Conservation (phyloP, 1,140 invertebrate species). For the Neodiprion pinetum region DNA sequence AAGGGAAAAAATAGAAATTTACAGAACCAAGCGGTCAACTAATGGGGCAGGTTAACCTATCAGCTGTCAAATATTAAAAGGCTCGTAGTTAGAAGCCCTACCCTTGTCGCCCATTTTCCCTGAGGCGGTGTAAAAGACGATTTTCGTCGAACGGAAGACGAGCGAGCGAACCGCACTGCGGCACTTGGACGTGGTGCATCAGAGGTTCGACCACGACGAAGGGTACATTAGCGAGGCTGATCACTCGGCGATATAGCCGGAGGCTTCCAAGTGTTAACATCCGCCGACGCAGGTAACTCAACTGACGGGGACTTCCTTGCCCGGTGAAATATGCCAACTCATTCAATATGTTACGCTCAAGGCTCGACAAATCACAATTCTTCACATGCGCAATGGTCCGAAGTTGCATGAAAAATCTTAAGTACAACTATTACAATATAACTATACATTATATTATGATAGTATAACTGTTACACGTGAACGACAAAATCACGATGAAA, state of each 20-base stretch:
- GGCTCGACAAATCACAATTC: background rate
- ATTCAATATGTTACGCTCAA: background rate
- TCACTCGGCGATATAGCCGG: background rate
- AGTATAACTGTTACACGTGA: too few species aligned
- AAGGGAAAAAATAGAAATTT: background rate
- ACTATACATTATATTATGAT: too few species aligned
- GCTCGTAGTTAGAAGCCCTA: background rate
- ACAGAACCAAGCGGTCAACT: background rate
- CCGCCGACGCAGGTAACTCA: slow-evolving; percentile 5
- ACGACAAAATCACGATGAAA: too few species aligned
- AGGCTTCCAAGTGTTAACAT: slow-evolving; percentile 13
- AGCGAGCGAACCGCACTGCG: too few species aligned
- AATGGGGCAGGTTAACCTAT: slow-evolving; percentile 6
- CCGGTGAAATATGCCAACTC: background rate
- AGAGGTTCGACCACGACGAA: background rate
- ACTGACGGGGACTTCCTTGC: slow-evolving; percentile 11
- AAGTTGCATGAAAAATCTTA: too few species aligned
- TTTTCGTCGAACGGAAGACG: background rate
- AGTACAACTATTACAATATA: too few species aligned
- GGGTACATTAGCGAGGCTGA: slow-evolving; percentile 3
- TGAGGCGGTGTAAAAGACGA: slow-evolving; percentile 2
- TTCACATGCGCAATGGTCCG: background rate
- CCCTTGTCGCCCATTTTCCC: slow-evolving; percentile 11
- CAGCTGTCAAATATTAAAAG: slow-evolving; percentile 12
- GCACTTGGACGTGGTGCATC: too few species aligned